Conservation (phyloP, 1,140 invertebrate genomes). For the Dendrolimus kikuchii region DNA sequence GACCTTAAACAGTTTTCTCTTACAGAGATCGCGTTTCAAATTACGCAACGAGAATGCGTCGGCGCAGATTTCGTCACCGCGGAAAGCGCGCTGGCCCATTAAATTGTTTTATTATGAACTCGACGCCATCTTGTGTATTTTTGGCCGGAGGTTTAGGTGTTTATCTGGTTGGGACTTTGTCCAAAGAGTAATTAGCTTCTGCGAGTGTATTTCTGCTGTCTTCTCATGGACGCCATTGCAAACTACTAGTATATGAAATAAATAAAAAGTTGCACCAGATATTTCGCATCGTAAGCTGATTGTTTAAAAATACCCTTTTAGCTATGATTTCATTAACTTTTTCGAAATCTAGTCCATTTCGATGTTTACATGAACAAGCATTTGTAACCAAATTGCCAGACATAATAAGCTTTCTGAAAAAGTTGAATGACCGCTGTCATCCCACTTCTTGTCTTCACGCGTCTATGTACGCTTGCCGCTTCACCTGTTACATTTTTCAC, state of each 20-base stretch:
- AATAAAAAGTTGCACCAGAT: too few species aligned
- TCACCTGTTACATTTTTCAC: slow-evolving; percentile 57
- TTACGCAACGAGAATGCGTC: slow-evolving; percentile 59
- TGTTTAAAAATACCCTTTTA: too few species aligned
- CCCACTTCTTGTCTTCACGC: slow-evolving; percentile 34
- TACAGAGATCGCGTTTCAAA: slow-evolving; percentile 51
- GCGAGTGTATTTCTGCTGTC: slow-evolving; percentile 52
- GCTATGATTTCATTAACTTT: too few species aligned
- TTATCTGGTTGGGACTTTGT: slow-evolving; percentile 67
- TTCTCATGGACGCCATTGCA: slow-evolving; percentile 5
- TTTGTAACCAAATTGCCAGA: slow-evolving; percentile 5
- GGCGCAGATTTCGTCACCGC: slow-evolving; percentile 67
- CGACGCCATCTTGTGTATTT: slow-evolving; percentile 70
- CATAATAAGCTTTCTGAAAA: slow-evolving; percentile 24
- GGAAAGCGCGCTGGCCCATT: slow-evolving; percentile 71
- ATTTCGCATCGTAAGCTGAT: too few species aligned
- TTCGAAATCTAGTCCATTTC: too few species aligned
- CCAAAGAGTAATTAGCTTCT: slow-evolving; percentile 66
- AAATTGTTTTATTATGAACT: slow-evolving; percentile 72
- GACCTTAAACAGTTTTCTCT: slow-evolving; percentile 55
- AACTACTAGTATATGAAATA: too few species aligned
- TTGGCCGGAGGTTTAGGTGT: slow-evolving; percentile 66
- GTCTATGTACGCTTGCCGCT: slow-evolving; percentile 19
- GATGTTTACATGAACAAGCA: slow-evolving; percentile 6
- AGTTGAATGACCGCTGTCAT: slow-evolving; percentile 50